These are phyloP conservation scores for Torymus aiolomorphi DNA, from an alignment of 2,888 invertebrate genomes.

Conservation along the genomic window DNA sequence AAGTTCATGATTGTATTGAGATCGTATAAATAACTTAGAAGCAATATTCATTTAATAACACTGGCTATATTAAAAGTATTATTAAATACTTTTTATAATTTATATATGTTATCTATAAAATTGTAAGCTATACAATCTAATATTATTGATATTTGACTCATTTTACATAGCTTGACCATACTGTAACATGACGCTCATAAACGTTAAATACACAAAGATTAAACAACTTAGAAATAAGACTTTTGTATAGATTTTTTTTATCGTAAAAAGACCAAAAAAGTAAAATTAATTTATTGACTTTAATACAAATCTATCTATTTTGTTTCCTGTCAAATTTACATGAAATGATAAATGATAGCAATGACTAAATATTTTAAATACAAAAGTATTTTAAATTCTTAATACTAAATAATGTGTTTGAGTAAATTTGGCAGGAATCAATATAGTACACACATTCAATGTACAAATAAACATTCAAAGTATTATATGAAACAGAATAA, in stretches of 20 bases:
- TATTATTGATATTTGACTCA: conserved; percentile 31
- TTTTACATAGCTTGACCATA: conserved; percentile 14
- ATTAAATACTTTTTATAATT: conserved; percentile 21
- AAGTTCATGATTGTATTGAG: conserved; percentile 46
- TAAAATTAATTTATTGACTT: conserved; percentile 12
- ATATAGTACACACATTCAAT: conserved; percentile 26
- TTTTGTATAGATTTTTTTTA: conserved; percentile 37
- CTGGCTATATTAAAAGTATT: conserved; percentile 14
- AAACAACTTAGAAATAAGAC: conserved; percentile 35
- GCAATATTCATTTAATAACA: conserved; percentile 6
- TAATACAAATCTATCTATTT: conserved; percentile 18
- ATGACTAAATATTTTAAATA: conserved; percentile 18
- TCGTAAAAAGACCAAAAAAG: conserved; percentile 22
- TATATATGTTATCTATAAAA: conserved; percentile 22
- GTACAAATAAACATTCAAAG: conserved; percentile 37
- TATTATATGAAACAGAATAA: conserved; percentile 36
- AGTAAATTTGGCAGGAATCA: conserved; percentile 30
- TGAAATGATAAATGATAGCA: conserved; percentile 10
- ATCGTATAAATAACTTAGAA: conserved; percentile 43
- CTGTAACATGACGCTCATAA: conserved; percentile 16
- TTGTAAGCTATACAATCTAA: conserved; percentile 45
- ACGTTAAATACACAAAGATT: conserved; percentile 38
- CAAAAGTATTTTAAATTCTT: conserved; percentile 28
- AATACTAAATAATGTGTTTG: conserved; percentile 12
- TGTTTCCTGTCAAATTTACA: conserved; percentile 29